phyloP scores from a whole-genome alignment of 2,888 invertebrate genomes.

The Tetramorium bicarinatum region DNA sequence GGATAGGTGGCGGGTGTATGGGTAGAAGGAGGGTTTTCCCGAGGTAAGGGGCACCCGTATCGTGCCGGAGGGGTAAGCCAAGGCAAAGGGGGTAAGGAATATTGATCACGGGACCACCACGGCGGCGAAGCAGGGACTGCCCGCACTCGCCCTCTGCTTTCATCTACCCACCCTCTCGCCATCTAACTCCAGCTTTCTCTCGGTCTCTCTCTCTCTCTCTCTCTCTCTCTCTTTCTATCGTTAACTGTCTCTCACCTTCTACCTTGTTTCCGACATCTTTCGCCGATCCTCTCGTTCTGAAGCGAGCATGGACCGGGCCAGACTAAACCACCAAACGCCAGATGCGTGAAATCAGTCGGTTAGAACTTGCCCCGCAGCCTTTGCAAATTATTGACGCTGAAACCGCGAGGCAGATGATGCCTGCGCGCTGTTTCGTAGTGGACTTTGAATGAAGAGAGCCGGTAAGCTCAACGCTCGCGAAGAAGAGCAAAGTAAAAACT shows the following conservation, averaged over 20 bases:
- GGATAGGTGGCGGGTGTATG: slow-evolving; percentile 71
- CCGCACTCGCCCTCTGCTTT: slow-evolving; percentile 74
- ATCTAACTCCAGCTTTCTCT: slow-evolving; percentile 54
- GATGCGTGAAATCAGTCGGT: slow-evolving; percentile 83
- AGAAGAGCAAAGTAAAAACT: slow-evolving; percentile 28
- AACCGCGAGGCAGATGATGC: slow-evolving; percentile 78
- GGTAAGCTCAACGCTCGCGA: slow-evolving; percentile 17
- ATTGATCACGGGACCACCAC: slow-evolving; percentile 85
- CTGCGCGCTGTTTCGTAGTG: slow-evolving; percentile 59
- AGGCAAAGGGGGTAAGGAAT: slow-evolving; percentile 86
- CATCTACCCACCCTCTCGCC: slow-evolving; percentile 50
- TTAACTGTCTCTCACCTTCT: slow-evolving; percentile 61
- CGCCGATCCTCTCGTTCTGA: slow-evolving; percentile 57
- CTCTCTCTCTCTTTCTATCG: slow-evolving; percentile 23
- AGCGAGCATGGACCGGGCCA: slow-evolving; percentile 69
- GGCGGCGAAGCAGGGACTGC: slow-evolving; percentile 79
- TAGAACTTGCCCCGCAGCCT: slow-evolving; percentile 78
- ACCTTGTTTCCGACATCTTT: slow-evolving; percentile 59
- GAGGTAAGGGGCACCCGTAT: slow-evolving; percentile 79
- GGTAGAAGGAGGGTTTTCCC: slow-evolving; percentile 75
- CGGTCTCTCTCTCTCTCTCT: slow-evolving; percentile 35
- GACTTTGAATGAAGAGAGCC: slow-evolving; percentile 45
- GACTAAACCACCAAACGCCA: slow-evolving; percentile 83
- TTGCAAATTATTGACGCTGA: slow-evolving; percentile 80
- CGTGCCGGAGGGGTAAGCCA: slow-evolving; percentile 83